phyloP scores from a whole-genome alignment of 2,113 vertebrate species.

The Callithrix jacchus region DNA sequence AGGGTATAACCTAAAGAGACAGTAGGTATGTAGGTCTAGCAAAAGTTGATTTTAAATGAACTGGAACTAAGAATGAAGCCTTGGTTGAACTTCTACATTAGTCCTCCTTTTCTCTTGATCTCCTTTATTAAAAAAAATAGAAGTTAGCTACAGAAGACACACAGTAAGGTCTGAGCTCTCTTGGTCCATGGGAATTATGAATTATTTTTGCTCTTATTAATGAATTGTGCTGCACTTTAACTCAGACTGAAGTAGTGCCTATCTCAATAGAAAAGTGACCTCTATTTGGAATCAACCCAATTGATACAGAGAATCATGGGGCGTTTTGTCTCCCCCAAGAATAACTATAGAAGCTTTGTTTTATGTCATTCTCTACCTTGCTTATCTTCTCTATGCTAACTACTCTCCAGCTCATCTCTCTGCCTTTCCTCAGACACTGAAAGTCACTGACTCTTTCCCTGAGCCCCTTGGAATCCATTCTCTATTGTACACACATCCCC shows the following conservation, averaged over 20 bases:
- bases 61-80: neutral
- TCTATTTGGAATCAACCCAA: neutral
- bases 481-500: neutral
- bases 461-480: neutral
- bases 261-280: neutral
- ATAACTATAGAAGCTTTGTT: neutral
- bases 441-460: neutral
- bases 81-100: neutral
- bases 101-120: neutral
- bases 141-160: neutral
- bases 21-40: neutral
- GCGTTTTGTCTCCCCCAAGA: neutral
- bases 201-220: neutral
- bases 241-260: neutral
- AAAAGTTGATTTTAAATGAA: slow-evolving; percentile 19
- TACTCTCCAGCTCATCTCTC: neutral
- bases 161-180: neutral
- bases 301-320: neutral
- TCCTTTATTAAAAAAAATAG: neutral
- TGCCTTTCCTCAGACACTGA: neutral
- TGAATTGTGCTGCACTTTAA: neutral
- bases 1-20: slow-evolving; percentile 24
- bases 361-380: neutral
- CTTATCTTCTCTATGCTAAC: too few relatives aligned
- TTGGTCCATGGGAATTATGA: neutral